Evolutionary conservation across 1,140 invertebrate species (phyloP).

Genomic region (Bombus breviceps): DNA sequence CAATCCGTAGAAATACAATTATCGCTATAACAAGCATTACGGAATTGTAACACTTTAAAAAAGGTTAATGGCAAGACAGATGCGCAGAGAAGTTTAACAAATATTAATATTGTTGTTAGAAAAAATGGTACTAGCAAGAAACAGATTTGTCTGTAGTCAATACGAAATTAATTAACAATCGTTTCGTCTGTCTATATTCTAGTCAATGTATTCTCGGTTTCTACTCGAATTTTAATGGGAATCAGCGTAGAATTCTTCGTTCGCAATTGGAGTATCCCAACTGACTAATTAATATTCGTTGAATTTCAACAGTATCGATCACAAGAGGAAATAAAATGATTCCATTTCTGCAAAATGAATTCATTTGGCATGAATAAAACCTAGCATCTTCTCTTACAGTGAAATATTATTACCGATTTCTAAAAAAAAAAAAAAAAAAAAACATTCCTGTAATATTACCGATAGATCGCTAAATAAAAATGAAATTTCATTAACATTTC

Average conservation of each 20-base stretch:
- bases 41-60: not conserved
- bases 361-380: not conserved
- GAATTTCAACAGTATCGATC: conserved; percentile 16
- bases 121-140: too few species aligned
- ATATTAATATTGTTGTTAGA: not conserved
- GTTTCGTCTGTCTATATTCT: too few species aligned
- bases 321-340: not conserved
- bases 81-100: not conserved
- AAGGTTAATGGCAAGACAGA: not conserved
- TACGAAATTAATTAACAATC: not conserved
- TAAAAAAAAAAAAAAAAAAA: not conserved
- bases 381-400: not conserved
- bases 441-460: not conserved
- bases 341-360: not conserved
- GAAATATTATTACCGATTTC: not conserved
- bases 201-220: not conserved
- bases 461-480: not conserved
- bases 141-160: not conserved
- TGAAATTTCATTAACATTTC: not conserved
- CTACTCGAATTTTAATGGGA: not conserved
- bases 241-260: not conserved
- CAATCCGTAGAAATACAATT: not conserved
- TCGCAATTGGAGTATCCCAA: not conserved
- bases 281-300: conserved; percentile 11
- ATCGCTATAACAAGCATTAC: not conserved